phyloP scores from a whole-genome alignment of 2,113 vertebrate species.

The Actenoides hombroni region DNA sequence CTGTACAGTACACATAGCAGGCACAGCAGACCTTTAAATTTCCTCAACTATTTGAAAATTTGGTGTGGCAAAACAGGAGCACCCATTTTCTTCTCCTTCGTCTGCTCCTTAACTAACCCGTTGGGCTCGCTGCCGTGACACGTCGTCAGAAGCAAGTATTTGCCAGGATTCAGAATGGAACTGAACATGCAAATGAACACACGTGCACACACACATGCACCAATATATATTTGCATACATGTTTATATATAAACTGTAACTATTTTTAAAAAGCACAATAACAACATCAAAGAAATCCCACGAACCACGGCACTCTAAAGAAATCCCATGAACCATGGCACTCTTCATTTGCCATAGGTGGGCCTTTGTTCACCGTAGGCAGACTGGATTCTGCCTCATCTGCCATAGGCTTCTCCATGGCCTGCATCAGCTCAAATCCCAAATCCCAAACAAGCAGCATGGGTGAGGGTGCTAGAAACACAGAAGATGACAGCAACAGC shows the following conservation, averaged over 20 bases:
- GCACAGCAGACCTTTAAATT: not conserved
- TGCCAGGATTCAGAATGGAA: not conserved
- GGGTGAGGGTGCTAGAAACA: not conserved
- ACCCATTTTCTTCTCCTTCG: not conserved
- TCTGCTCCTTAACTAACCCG: not conserved
- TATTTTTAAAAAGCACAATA: conserved; percentile 16
- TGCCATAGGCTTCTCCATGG: not conserved
- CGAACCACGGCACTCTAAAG: not conserved
- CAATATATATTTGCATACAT: not conserved
- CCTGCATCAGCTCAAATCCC: not conserved
- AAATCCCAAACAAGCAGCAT: not conserved
- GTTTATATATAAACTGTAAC: conserved; percentile 3
- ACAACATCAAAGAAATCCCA: conserved; percentile 29
- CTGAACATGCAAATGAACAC: not conserved
- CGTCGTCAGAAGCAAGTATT: not conserved
- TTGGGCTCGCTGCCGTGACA: not conserved
- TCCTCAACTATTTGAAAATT: not conserved
- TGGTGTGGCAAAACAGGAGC: not conserved
- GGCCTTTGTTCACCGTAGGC: not conserved
- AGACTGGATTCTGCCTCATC: not conserved
- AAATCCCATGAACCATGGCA: not conserved
- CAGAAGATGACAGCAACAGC: not conserved
- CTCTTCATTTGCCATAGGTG: accelerated
- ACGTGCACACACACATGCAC: accelerated
- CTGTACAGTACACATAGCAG: not conserved